Percentiles rank a stretch among this genome's conserved stretches.
Conservation (phyloP, 1,140 invertebrate species). For the Achatina immaculata region DNA sequence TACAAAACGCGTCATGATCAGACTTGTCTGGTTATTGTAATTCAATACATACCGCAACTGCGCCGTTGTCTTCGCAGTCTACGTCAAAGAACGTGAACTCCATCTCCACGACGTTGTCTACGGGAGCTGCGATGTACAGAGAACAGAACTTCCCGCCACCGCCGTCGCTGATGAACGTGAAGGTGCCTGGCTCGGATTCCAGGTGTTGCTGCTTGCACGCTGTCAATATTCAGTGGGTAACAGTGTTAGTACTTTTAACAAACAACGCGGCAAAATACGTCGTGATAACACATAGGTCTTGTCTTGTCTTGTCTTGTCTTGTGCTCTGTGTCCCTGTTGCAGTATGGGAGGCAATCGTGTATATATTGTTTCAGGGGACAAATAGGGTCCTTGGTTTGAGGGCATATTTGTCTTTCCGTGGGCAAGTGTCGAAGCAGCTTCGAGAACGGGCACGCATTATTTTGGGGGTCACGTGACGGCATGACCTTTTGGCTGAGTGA, state of each 20-base stretch:
- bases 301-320: background rate
- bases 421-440: too few relatives aligned
- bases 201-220: constrained; percentile 10
- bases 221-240: background rate
- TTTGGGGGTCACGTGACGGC: too few relatives aligned
- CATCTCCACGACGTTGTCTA: constrained; percentile 10
- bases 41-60: constrained; percentile 9
- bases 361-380: background rate
- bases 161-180: background rate
- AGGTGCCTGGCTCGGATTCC: background rate
- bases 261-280: background rate
- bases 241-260: background rate
- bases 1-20: too few relatives aligned
- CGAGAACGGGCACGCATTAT: too few relatives aligned
- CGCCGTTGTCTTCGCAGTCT: constrained; percentile 3
- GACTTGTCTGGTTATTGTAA: too few relatives aligned
- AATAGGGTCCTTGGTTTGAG: background rate
- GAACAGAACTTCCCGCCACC: background rate
- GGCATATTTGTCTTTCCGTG: background rate
- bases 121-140: constrained; percentile 1
- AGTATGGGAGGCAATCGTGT: background rate
- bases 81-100: constrained; percentile 22
- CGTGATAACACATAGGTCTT: background rate
- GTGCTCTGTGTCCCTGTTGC: background rate
- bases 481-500: too few relatives aligned